Base-by-base conservation (phyloP, 2,888 invertebrate genomes). In the Plebejus melissa region DNA sequence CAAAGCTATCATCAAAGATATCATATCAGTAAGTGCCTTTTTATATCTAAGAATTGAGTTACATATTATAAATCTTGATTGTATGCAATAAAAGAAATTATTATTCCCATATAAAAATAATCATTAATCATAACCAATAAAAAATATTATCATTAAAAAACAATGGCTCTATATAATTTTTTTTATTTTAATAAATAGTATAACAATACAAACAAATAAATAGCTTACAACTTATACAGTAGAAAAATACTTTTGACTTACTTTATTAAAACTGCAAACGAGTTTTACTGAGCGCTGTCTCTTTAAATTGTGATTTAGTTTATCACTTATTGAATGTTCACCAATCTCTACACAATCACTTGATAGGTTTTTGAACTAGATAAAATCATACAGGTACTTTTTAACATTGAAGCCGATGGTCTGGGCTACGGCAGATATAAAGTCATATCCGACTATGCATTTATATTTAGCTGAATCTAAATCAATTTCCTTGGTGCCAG, bases 381-480 rank as follows among this genome's bases (percentile, higher is more conserved):
- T 89, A 81, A 96, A 96, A 90, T 97, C 96, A 83, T 95, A 95
- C 78, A 97, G 94, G 90, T 97, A 97, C 83, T 97, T 96, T 76
- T 95, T 94, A 74, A 97, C 94, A 87, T 96, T 96, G 83, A 97
- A 97, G 5, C 96, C 95, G 36, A 97, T 95, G 74, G 95, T 96
- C 83, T 96, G 96, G 1, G 97, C 95, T 69, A 98, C 95, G 4
- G 96, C 95, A 28, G 95, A 92, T 75, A 98, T 96, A 83, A 98
- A 97, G 81, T 98, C 97, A 65, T 96, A 95, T 22, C 96, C 95
- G 4, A 98, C 96, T 46, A 97, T 96, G 87, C 98, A 98, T 86
- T 98, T 98, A 82, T 97, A 97, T 83, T 97, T 97, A 0, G 97
- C 96, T 0, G 96, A 95, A 79, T 98, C 97, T 46, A 98, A 94